Conservation (phyloP, 2,797 vertebrate genomes). For the Lutjanus argentimaculatus region DNA sequence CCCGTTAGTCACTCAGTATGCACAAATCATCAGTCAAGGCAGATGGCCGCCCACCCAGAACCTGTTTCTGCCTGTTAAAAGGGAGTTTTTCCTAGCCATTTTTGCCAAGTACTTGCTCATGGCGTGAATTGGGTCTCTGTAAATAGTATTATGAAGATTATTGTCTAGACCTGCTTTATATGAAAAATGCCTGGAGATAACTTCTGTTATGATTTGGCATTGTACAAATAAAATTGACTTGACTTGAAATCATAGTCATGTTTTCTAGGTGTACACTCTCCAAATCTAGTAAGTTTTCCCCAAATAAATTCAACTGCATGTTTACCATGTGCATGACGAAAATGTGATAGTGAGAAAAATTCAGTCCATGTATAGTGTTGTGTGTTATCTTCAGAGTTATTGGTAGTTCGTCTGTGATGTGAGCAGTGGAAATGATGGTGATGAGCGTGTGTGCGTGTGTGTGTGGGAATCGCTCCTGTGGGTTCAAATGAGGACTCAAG, state of each 20-base stretch:
- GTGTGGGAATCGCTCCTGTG: constrained; percentile 42
- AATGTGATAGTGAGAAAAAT: background rate
- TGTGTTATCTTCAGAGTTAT: background rate
- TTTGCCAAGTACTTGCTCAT: no score
- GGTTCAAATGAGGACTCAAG: constrained; percentile 61
- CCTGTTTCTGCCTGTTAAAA: no score
- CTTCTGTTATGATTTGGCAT: no score
- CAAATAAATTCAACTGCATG: background rate
- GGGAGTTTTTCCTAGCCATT: no score
- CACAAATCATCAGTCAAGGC: background rate
- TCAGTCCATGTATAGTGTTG: background rate
- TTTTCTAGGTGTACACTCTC: background rate
- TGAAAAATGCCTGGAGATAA: no score
- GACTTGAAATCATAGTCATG: no score
- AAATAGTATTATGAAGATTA: no score
- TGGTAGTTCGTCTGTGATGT: constrained; percentile 13
- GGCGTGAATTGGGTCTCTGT: no score
- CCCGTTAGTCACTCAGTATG: background rate
- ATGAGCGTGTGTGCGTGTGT: constrained; percentile 20
- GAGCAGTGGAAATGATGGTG: constrained; percentile 11
- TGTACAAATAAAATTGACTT: no score
- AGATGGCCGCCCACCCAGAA: no score
- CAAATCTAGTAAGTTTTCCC: background rate
- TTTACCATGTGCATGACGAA: no score
- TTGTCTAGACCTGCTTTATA: no score